Percentiles rank a stretch among this genome's conserved stretches.
Conservation (phyloP, 2,888 invertebrate species). For the Latrodectus elegans region DNA sequence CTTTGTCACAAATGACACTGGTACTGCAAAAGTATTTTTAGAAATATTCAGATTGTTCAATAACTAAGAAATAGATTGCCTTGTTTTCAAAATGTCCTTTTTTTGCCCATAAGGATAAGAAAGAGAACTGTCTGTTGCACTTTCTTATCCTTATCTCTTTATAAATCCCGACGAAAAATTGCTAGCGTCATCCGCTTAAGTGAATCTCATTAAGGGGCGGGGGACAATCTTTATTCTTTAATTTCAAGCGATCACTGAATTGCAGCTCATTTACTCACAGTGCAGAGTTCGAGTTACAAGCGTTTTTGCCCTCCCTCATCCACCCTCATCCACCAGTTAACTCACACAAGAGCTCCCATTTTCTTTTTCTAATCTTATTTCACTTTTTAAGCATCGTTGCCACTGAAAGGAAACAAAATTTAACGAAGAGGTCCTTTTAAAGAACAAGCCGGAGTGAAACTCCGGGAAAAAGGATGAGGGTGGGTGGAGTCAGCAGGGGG, state of each 20-base stretch:
- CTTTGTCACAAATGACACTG: no score
- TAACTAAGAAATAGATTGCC: no score
- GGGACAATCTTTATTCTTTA: conserved; percentile 49
- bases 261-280: conserved; percentile 46
- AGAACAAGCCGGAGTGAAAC: conserved; percentile 7
- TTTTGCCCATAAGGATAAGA: no score
- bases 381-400: conserved; percentile 56
- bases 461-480: background rate
- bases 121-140: background rate
- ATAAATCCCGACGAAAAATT: conserved; percentile 27
- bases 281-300: conserved; percentile 37
- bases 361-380: conserved; percentile 41
- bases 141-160: background rate
- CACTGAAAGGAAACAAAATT: conserved; percentile 57
- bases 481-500: background rate
- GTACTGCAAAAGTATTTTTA: no score
- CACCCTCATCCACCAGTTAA: background rate
- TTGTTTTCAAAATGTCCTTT: no score
- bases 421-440: conserved; percentile 47
- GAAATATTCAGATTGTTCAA: no score
- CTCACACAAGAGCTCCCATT: background rate
- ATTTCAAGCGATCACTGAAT: conserved; percentile 38
- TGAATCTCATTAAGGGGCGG: conserved; percentile 33
- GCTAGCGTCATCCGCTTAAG: conserved; percentile 45
- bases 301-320: background rate